Conservation (phyloP, 2,113 vertebrate species). For the Propithecus coquereli region DNA sequence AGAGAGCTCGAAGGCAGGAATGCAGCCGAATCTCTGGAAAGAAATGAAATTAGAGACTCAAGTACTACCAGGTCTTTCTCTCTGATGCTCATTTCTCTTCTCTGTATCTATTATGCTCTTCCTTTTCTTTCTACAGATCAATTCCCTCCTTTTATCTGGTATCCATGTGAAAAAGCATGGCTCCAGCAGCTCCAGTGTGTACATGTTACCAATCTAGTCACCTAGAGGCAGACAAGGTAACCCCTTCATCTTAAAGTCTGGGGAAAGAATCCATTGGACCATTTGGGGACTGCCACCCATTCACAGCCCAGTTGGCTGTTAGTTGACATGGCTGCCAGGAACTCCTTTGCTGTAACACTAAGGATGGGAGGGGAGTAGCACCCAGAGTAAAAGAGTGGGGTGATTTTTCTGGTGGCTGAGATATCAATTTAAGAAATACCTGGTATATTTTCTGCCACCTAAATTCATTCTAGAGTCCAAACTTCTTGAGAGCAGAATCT, state of each 20-base stretch:
- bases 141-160: neutral
- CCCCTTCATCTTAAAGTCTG: neutral
- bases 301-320: neutral
- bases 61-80: neutral
- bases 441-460: neutral
- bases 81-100: neutral
- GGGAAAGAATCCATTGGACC: neutral
- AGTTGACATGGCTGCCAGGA: neutral
- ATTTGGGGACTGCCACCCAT: neutral
- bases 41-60: neutral
- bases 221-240: neutral
- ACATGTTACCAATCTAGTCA: neutral
- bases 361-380: neutral
- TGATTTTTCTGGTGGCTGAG: neutral
- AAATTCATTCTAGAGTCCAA: neutral
- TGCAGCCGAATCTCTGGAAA: neutral
- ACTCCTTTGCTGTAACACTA: neutral
- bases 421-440: neutral
- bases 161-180: neutral
- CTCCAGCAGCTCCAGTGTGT: neutral
- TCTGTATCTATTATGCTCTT: neutral
- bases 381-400: neutral
- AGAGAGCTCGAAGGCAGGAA: neutral
- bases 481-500: neutral
- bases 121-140: neutral